phyloP scores from a whole-genome alignment of 1,140 invertebrate species.

The Mya arenaria region DNA sequence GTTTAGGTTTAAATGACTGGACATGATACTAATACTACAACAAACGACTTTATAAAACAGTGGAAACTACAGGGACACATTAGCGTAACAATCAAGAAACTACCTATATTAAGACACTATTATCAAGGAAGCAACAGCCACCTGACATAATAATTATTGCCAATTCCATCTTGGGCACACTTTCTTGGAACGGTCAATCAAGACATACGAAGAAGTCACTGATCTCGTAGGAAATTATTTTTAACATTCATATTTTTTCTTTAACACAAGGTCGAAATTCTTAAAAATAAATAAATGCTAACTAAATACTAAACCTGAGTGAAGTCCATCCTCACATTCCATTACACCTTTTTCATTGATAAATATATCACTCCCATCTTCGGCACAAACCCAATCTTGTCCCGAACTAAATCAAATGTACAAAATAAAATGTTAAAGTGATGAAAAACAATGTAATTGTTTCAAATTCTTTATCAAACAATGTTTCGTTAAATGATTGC shows the following conservation, averaged over 20 bases:
- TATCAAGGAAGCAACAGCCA: background rate
- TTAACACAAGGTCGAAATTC: background rate
- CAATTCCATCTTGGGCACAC: background rate
- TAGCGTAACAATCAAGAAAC: background rate
- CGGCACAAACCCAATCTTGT: background rate
- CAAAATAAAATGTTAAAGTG: no score
- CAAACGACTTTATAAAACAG: background rate
- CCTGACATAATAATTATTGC: background rate
- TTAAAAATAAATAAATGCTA: background rate
- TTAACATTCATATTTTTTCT: background rate
- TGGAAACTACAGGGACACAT: background rate
- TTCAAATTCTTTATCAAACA: no score
- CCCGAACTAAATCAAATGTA: no score
- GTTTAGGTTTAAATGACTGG: background rate
- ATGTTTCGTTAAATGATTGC: no score
- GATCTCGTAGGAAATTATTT: background rate
- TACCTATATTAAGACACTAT: background rate
- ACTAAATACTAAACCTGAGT: background rate
- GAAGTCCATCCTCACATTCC: background rate
- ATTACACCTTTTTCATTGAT: conserved; percentile 9
- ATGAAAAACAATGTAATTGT: no score
- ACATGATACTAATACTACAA: background rate
- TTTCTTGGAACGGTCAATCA: background rate
- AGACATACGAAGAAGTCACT: background rate
- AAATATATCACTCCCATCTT: background rate